Percentiles rank a stretch among this genome's conserved stretches.
Conservation (phyloP, 1,140 invertebrate species). For the Carcinoscorpius rotundicauda region DNA sequence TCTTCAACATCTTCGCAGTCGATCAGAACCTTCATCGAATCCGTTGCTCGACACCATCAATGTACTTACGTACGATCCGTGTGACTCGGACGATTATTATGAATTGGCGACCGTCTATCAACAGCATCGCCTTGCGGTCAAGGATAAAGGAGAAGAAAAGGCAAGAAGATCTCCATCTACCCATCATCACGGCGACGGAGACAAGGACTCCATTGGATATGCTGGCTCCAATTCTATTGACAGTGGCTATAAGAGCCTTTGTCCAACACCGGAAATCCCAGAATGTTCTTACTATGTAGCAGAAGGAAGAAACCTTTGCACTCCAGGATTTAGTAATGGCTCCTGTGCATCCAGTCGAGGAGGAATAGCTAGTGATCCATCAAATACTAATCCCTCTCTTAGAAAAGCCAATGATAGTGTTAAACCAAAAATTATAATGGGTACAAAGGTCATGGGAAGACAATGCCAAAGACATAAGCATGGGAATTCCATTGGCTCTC, state of each 20-base stretch:
- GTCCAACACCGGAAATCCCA: slow-evolving; percentile 34
- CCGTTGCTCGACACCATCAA: slow-evolving; percentile 33
- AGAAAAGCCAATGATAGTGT: not conserved
- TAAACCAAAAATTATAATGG: slow-evolving; percentile 33
- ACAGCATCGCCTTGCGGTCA: slow-evolving; percentile 18
- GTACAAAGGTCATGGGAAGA: slow-evolving; percentile 30
- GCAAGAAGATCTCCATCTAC: not conserved
- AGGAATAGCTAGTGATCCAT: not conserved
- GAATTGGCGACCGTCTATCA: slow-evolving; percentile 14
- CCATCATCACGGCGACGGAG: slow-evolving; percentile 20
- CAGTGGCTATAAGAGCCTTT: slow-evolving; percentile 36
- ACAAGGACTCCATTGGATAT: slow-evolving; percentile 32
- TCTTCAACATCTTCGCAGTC: not conserved
- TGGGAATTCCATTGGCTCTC: not conserved
- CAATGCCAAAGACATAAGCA: slow-evolving; percentile 15
- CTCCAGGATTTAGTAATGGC: not conserved
- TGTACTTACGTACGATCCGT: slow-evolving; percentile 25
- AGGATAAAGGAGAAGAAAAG: slow-evolving; percentile 6
- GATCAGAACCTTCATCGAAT: slow-evolving; percentile 22
- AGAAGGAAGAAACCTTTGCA: not conserved
- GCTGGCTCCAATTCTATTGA: slow-evolving; percentile 35
- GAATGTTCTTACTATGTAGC: slow-evolving; percentile 25
- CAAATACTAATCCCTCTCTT: slow-evolving; percentile 1
- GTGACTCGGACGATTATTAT: slow-evolving; percentile 27
- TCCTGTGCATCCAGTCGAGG: not conserved